phyloP scores from a whole-genome alignment of 2,113 vertebrate species.

The Charadrius vociferus region DNA sequence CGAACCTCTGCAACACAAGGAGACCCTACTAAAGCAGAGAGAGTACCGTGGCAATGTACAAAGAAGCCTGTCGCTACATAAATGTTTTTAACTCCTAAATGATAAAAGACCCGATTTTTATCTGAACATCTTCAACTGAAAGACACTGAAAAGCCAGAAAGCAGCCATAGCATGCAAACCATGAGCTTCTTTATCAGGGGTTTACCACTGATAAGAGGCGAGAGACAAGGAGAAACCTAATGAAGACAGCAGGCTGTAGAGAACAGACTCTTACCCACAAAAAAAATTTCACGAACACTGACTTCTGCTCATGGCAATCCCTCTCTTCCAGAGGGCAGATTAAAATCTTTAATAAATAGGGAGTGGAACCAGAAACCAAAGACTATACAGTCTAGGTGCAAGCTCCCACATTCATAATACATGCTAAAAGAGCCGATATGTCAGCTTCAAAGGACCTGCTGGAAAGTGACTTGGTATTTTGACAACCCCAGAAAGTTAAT shows the following conservation, averaged over 20 bases:
- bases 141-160: not conserved
- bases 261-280: not conserved
- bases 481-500: slow-evolving; percentile 44
- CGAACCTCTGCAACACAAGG: not conserved
- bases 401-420: not conserved
- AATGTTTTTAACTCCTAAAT: not conserved
- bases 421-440: not conserved
- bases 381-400: not conserved
- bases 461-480: not conserved
- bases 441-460: slow-evolving; percentile 26
- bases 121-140: not conserved
- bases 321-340: not conserved
- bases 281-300: not conserved
- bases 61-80: not conserved
- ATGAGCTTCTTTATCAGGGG: not conserved
- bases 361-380: not conserved
- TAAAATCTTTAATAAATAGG: not conserved
- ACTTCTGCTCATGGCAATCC: not conserved
- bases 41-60: not conserved
- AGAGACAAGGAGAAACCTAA: not conserved
- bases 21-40: not conserved
- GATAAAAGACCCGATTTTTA: not conserved
- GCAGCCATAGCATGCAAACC: not conserved
- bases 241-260: not conserved
- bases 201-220: not conserved